Conservation (phyloP, 2,888 invertebrate genomes). For the Acrocyrtus sp. region DNA sequence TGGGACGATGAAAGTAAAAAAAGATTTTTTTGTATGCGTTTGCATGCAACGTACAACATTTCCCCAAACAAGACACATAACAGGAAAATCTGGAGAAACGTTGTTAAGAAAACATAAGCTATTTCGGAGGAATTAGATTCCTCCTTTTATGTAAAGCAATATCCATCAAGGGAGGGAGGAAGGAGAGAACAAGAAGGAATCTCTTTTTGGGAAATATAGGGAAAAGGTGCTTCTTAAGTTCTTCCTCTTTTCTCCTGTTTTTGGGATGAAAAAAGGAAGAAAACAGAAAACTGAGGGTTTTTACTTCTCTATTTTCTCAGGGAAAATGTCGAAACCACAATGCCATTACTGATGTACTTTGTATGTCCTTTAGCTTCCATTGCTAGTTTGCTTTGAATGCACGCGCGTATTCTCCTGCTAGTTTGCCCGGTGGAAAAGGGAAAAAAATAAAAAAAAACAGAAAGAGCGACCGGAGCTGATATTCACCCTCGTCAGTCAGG, state of each 20-base stretch:
- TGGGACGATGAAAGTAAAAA: no score
- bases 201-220: no score
- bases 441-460: no score
- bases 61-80: no score
- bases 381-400: no score
- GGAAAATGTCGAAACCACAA: conserved; percentile 32
- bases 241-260: neutral
- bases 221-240: conserved; percentile 12
- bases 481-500: no score
- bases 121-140: conserved; percentile 23
- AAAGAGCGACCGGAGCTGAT: no score
- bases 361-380: neutral
- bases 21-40: no score
- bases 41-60: no score
- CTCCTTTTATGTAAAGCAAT: conserved; percentile 30
- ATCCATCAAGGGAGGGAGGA: neutral
- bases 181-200: no score
- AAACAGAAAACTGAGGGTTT: neutral
- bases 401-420: no score
- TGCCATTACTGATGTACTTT: conserved; percentile 10
- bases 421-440: no score
- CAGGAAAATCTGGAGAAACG: conserved; percentile 4
- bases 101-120: conserved; percentile 20
- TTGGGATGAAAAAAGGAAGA: neutral
- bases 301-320: conserved; percentile 19